These are phyloP conservation scores for Cherax quadricarinatus DNA, from an alignment of 1,140 invertebrate genomes.

Conservation along the genomic window DNA sequence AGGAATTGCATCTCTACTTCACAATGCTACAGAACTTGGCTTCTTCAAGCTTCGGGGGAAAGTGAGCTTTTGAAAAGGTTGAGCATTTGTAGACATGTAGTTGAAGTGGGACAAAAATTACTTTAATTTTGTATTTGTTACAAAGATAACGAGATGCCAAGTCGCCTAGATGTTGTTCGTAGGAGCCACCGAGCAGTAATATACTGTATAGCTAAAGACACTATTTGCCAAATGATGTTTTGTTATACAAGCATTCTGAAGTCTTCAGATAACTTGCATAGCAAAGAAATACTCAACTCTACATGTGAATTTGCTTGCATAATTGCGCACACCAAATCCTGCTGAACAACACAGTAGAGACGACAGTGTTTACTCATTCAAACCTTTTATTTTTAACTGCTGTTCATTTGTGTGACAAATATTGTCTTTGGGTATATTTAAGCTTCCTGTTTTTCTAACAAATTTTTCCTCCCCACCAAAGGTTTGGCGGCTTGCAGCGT, in stretches of 20 bases:
- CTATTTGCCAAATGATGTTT: too few relatives aligned
- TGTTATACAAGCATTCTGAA: too few relatives aligned
- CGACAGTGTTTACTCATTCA: background rate
- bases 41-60: slow-evolving; percentile 91
- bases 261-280: too few relatives aligned
- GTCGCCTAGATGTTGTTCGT: background rate
- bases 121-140: background rate
- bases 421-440: background rate
- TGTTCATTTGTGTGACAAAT: background rate
- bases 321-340: too few relatives aligned
- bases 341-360: too few relatives aligned
- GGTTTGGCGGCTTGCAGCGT: background rate
- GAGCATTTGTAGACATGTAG: slow-evolving; percentile 24
- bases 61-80: slow-evolving; percentile 85
- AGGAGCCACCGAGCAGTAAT: too few relatives aligned
- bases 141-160: background rate
- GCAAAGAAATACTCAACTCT: too few relatives aligned
- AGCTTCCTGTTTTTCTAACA: background rate
- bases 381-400: background rate
- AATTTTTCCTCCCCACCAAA: slow-evolving; percentile 8
- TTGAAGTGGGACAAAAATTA: background rate
- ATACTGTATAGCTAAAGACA: too few relatives aligned
- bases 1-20: slow-evolving; percentile 86
- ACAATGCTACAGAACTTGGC: slow-evolving; percentile 88
- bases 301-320: too few relatives aligned